These are phyloP conservation scores for Budorcas taxicolor DNA, from an alignment of 2,113 vertebrate species.

Conservation along the genomic window DNA sequence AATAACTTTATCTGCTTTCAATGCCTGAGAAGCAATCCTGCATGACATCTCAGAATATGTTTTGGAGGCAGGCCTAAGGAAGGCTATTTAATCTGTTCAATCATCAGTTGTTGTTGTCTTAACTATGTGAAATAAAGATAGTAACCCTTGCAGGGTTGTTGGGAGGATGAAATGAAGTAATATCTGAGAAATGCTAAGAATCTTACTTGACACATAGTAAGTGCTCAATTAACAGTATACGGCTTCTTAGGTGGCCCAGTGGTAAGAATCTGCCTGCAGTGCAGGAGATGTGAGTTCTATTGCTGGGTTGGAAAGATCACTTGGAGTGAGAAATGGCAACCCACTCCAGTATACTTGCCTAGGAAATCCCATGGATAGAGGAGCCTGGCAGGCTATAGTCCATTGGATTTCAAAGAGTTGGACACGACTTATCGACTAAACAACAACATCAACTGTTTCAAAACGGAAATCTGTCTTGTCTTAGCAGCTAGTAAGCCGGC, in stretches of 20 bases:
- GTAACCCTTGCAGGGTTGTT: background rate
- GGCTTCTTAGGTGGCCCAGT: background rate
- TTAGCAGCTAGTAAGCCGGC: background rate
- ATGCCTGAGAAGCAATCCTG: background rate
- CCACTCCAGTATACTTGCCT: background rate
- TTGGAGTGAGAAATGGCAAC: background rate
- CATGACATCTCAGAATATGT: background rate
- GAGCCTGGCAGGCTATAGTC: background rate
- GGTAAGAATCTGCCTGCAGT: background rate
- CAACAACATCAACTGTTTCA: background rate
- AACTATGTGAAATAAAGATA: background rate
- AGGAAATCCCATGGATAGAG: background rate
- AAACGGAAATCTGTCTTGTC: background rate
- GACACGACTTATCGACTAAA: background rate
- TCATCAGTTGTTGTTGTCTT: background rate
- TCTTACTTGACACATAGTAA: background rate
- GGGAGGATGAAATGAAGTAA: background rate
- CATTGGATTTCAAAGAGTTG: background rate
- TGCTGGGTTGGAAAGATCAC: background rate
- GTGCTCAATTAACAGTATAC: background rate
- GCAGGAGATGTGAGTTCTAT: background rate
- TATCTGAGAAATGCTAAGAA: background rate
- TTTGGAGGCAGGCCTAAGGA: background rate
- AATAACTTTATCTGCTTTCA: background rate
- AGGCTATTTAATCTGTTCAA: background rate